phyloP scores from a whole-genome alignment of 2,888 invertebrate genomes.

The Nasonovia ribisnigri region DNA sequence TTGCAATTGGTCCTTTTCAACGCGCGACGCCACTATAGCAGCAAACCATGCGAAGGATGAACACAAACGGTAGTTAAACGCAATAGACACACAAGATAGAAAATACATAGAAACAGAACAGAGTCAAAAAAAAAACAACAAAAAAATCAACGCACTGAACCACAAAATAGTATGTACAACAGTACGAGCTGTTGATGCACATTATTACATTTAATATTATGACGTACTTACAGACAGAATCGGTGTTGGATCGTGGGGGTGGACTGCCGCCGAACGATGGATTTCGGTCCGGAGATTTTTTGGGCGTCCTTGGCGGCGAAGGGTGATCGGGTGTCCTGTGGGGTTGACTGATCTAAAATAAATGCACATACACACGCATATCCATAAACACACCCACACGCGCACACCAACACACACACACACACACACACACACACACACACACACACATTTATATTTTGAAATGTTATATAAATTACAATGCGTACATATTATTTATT shows the following conservation, averaged over 20 bases:
- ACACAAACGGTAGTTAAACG: conserved; percentile 53
- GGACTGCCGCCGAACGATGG: conserved; percentile 54
- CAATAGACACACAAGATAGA: conserved; percentile 58
- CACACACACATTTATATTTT: conserved; percentile 1
- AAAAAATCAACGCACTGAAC: conserved; percentile 40
- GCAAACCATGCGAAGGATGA: conserved; percentile 63
- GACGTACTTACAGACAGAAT: conserved; percentile 62
- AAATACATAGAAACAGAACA: conserved; percentile 43
- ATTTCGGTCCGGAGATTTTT: conserved; percentile 49
- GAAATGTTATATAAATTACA: not conserved
- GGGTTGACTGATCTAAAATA: conserved; percentile 53
- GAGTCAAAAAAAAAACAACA: conserved; percentile 1
- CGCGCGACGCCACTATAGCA: conserved; percentile 71
- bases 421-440: conserved; percentile 8
- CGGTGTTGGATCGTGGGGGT: conserved; percentile 55
- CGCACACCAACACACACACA: not conserved
- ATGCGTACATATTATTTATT: not conserved
- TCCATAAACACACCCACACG: not conserved
- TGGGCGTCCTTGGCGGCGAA: conserved; percentile 13
- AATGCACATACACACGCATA: conserved; percentile 10
- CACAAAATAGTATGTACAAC: not conserved
- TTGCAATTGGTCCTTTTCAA: conserved; percentile 76
- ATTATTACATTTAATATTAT: not conserved
- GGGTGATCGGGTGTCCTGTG: conserved; percentile 48
- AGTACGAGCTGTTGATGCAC: not conserved